Evolutionary conservation across 2,888 invertebrate species (phyloP), one percentile per base, ranked within the genome.

Genomic region (Emesis russula): DNA sequence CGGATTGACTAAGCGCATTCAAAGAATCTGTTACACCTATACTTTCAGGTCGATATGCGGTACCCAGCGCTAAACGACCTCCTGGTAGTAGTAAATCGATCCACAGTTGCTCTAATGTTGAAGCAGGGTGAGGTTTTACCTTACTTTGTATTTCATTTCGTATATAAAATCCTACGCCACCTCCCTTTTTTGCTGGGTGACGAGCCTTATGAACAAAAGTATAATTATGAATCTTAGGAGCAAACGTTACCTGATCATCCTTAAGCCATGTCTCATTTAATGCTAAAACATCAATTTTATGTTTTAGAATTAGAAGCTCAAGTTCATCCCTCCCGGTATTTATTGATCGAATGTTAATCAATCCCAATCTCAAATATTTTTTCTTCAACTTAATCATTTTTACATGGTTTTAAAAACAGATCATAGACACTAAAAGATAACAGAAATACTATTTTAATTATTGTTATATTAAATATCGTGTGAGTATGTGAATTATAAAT

Each of bases 51-150:
- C 87, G 48, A 75, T 88, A 87, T 4, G 77, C 86, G 3, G 87
- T 87, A 15, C 84, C 84, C 11, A 86, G 31, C 9, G 86, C 87
- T 11, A 90, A 6, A 3, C 38, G 83, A 11, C 68, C 48, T 5
- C 88, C 87, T 1, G 68, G 80, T 11, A 88, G 31, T 53, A 66
- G 31, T 9, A 86, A 33, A n/a, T 88, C 88, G 15, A 88, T 11
- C 90, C 92, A 92, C 9, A 90, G 13, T 36, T 92, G 92, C 81
- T 88, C 90, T 13, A 87, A n/a, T 0, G 11, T n/a, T 13, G 88
- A 81, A 15, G 3, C 15, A 0, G 80, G 83, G 41, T 90, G 89
- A 11, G 9, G 31, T 33, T 13, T 66, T 66, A 31, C 11, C 31
- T 66, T 66, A 13, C 31, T 0, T 66, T 25, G 31, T 2, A 66